phyloP scores from a whole-genome alignment of 2,113 vertebrate species.

The Corydoras maculifer region DNA sequence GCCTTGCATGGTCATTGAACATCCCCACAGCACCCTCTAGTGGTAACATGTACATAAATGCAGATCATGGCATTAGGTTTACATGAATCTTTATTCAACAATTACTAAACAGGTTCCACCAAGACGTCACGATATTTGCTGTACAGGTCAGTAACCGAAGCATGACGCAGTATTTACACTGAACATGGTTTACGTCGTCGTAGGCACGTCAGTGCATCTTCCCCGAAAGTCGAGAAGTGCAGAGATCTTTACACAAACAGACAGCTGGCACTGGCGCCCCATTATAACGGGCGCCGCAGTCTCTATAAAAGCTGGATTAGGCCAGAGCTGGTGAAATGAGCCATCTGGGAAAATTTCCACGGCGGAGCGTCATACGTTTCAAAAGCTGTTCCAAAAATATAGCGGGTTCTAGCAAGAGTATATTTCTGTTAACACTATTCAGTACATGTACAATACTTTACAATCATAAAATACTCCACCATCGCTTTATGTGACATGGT shows the following conservation, averaged over 20 bases:
- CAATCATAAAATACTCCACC: conserved; percentile 35
- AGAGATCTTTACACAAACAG: conserved; percentile 19
- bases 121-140: conserved; percentile 43
- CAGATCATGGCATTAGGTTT: too few species aligned
- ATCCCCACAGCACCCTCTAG: conserved; percentile 26
- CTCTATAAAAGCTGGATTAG: conserved; percentile 26
- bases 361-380: conserved; percentile 7
- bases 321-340: conserved; percentile 32
- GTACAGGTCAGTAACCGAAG: conserved; percentile 31
- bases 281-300: not conserved
- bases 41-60: not conserved
- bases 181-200: conserved; percentile 38
- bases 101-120: conserved; percentile 43
- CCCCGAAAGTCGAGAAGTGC: conserved; percentile 24
- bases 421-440: conserved; percentile 28
- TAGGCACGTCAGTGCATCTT: conserved; percentile 44
- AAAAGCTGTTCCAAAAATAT: conserved; percentile 33
- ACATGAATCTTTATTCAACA: conserved; percentile 36
- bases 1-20: not conserved
- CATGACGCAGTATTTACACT: conserved; percentile 37
- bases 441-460: conserved; percentile 43
- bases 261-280: conserved; percentile 7
- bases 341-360: conserved; percentile 13
- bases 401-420: conserved; percentile 36
- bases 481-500: conserved; percentile 21